Percentiles rank a stretch among this genome's conserved stretches.
Conservation (phyloP, 2,797 vertebrate species). For the Poecile montanus region DNA sequence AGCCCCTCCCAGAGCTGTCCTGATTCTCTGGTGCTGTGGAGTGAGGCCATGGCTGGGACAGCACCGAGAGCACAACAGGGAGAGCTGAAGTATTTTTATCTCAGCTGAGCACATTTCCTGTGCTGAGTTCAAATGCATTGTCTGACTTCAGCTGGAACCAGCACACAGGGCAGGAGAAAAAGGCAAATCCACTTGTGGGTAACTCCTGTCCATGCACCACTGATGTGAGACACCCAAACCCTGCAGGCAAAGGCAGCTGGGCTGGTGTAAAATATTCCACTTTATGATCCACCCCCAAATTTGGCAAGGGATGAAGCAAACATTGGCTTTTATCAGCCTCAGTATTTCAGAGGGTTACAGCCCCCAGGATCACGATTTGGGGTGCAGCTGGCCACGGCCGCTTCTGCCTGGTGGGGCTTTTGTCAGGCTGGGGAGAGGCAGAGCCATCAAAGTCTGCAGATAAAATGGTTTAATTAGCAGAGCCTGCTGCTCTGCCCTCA, state of each 20-base stretch:
- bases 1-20: too few relatives aligned
- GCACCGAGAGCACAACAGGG: too few relatives aligned
- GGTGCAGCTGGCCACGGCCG: background rate
- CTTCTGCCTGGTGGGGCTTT: background rate
- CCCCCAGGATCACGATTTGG: fast-evolving
- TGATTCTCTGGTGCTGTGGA: fast-evolving
- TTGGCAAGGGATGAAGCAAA: background rate
- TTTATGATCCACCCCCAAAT: background rate
- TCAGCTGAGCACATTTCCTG: background rate
- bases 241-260: background rate
- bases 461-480: background rate
- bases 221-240: background rate
- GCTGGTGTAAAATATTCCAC: background rate
- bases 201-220: background rate
- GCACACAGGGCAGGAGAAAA: background rate
- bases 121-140: background rate
- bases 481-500: background rate
- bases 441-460: background rate
- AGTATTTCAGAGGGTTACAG: background rate
- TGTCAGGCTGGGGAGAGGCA: background rate
- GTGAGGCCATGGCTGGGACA: background rate
- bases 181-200: background rate
- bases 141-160: background rate
- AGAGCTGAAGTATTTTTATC: background rate
- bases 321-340: background rate